Base-by-base conservation (phyloP, 2,797 vertebrate genomes). In the Phrynocephalus guinanensis region DNA sequence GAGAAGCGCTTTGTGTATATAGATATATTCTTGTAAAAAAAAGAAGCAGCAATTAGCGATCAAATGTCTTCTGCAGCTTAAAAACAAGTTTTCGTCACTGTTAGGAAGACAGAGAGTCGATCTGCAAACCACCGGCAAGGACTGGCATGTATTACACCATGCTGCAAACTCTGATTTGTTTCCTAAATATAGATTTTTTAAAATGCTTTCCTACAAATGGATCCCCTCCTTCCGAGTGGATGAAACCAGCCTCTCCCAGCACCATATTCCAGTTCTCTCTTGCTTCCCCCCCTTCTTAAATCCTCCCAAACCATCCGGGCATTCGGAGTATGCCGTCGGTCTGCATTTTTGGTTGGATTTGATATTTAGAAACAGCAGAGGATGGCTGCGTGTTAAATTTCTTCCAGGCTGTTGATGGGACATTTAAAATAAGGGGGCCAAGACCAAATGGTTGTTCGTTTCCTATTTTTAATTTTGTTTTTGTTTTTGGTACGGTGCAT, bases 221-320 rank as follows among this genome's bases (percentile, higher is more conserved):
- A 20, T 10, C 1, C 13, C 60, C 16, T 60, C 33, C 26, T 44
- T 85, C 28, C 33, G 26, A 50, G 52, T 26, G 1, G 60, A 24
- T 30, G 30, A 24, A 67, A 30, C 83, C 52, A 81, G 67, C 52
- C 26, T 90, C 11, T 30, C 8, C 20, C 56, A 22, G 10, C 8
- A 1, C 5, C 82, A 10, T 26, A 0, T 1, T 56, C 88, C 1
- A 5, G 0, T 0, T 0, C 0, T 50, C 22, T 0, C 0, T 33
- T 1, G 9, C 22, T 10, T 2, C 22, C 4, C 0, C 87, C 77
- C 77, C 86, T 56, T 75, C 30, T 1, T 3, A 16, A 1, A 0
- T 79, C 38, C 82, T 73, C 1, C n/a, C 16, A 24, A 26, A 75
- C 15, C 3, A 89, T 68, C 30, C n/a, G 44, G 63, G 86, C 80